Percentiles rank a stretch among this genome's conserved stretches.
Conservation (phyloP, 1,140 invertebrate species). For the Anastrepha obliqua region DNA sequence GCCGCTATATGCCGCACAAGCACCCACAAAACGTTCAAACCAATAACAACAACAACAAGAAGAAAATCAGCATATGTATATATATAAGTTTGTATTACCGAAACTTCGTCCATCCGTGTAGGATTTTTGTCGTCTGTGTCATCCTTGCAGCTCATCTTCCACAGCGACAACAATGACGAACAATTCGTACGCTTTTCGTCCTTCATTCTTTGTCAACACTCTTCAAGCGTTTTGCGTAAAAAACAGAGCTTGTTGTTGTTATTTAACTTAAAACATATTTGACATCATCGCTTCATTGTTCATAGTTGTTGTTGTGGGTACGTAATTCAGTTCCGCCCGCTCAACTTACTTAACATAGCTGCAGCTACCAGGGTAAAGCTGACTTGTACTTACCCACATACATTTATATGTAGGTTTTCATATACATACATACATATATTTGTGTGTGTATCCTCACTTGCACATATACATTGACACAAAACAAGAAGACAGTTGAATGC, state of each 20-base stretch:
- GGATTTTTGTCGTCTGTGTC: too few species aligned
- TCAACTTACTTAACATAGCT: not conserved
- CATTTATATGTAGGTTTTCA: not conserved
- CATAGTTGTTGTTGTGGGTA: not conserved
- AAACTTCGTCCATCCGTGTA: too few species aligned
- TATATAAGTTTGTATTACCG: too few species aligned
- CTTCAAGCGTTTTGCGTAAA: not conserved
- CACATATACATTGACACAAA: not conserved
- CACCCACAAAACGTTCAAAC: not conserved
- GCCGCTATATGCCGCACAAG: not conserved
- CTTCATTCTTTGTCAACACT: not conserved
- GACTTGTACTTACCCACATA: too few species aligned
- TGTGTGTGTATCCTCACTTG: not conserved
- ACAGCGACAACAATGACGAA: not conserved
- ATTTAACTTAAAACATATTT: not conserved
- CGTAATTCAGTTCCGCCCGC: not conserved
- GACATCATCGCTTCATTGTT: not conserved
- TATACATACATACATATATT: not conserved
- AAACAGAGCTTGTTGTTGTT: not conserved
- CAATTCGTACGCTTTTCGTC: not conserved
- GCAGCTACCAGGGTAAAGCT: not conserved
- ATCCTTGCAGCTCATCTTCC: too few species aligned
- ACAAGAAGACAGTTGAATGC: too few species aligned
- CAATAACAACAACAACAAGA: not conserved
- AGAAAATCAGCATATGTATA: not conserved